phyloP scores from a whole-genome alignment of 2,888 invertebrate species.

The Aspidiotus destructor region DNA sequence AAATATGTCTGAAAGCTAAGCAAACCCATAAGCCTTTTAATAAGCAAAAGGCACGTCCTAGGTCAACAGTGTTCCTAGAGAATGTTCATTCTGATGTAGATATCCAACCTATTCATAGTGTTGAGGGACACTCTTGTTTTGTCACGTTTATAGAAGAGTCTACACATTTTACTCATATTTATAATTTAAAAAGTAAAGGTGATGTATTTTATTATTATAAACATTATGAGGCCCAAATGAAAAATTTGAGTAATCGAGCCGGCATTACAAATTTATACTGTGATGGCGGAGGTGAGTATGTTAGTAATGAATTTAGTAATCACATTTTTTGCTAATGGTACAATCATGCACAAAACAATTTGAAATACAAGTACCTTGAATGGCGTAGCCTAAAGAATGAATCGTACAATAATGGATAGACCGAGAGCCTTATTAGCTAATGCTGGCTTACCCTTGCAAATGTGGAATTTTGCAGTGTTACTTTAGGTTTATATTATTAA shows the following conservation, averaged over 20 bases:
- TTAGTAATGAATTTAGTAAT: constrained; percentile 35
- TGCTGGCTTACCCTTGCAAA: background rate
- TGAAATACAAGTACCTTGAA: constrained; percentile 40
- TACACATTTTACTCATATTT: constrained; percentile 38
- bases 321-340: constrained; percentile 37
- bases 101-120: background rate
- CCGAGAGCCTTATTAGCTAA: background rate
- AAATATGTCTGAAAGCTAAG: background rate
- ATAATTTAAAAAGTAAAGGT: constrained; percentile 39
- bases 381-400: constrained; percentile 35
- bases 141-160: constrained; percentile 40
- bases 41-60: background rate
- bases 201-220: constrained; percentile 38
- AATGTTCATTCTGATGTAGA: background rate
- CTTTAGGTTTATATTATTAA: constrained; percentile 22
- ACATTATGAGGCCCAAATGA: constrained; percentile 33
- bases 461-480: background rate
- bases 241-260: constrained; percentile 39
- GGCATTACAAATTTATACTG: constrained; percentile 37
- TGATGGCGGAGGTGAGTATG: constrained; percentile 38
- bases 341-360: constrained; percentile 39
- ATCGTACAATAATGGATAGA: background rate
- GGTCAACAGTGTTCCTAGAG: background rate
- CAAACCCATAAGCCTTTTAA: background rate
- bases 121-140: constrained; percentile 37